Evolutionary conservation across 2,797 vertebrate genomes (phyloP).

Genomic region (Dallia pectoralis): DNA sequence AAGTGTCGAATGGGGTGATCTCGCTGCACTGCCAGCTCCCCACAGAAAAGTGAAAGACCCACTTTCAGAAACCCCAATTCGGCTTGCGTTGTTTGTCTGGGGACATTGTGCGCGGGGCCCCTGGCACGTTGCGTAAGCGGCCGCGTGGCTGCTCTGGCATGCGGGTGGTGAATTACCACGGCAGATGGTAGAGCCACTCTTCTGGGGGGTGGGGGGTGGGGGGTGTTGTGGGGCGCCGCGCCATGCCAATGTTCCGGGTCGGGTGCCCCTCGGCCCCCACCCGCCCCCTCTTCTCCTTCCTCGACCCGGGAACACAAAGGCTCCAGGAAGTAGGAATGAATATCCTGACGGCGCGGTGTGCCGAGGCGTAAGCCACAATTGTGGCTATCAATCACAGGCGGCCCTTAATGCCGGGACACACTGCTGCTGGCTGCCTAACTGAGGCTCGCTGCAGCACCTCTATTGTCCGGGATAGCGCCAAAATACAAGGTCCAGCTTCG

Average conservation of each 20-base stretch:
- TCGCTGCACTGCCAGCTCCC: constrained; percentile 14
- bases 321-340: constrained; percentile 75
- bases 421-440: constrained; percentile 26
- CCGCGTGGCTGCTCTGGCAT: constrained; percentile 71
- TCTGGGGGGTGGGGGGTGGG: constrained; percentile 38
- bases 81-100: constrained; percentile 64
- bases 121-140: constrained; percentile 61
- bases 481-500: constrained; percentile 51
- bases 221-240: constrained; percentile 36
- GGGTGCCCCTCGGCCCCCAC: constrained; percentile 54
- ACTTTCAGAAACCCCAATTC: constrained; percentile 54
- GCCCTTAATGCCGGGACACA: constrained; percentile 56
- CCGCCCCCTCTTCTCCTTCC: constrained; percentile 17
- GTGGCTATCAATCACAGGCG: constrained; percentile 68
- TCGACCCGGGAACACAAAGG: constrained; percentile 67
- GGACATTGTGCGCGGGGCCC: constrained; percentile 58
- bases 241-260: constrained; percentile 69
- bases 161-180: constrained; percentile 75
- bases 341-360: constrained; percentile 60
- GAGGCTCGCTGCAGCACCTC: constrained; percentile 16
- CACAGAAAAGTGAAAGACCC: constrained; percentile 49
- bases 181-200: constrained; percentile 71
- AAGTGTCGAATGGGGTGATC: constrained; percentile 22
- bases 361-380: constrained; percentile 71
- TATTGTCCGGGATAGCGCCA: constrained; percentile 51